Percentiles rank a stretch among this genome's conserved stretches.
These are phyloP conservation scores for Trichechus manatus DNA, from an alignment of 2,113 vertebrate species.

Conservation along the genomic window DNA sequence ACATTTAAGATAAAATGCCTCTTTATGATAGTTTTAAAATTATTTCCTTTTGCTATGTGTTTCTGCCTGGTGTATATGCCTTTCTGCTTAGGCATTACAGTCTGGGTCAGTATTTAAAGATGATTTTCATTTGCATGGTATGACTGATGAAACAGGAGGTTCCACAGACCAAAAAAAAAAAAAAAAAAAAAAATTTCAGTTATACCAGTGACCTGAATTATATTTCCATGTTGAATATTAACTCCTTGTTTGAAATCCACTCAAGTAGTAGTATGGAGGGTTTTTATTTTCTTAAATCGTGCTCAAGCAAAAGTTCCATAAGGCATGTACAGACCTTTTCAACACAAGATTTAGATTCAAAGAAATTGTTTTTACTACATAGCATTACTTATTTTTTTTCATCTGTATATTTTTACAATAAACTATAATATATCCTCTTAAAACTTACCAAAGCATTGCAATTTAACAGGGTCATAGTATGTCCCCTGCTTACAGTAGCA, in stretches of 20 bases:
- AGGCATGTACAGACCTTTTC: slow-evolving; percentile 56
- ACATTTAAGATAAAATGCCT: slow-evolving; percentile 82
- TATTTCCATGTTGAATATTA: slow-evolving; percentile 80
- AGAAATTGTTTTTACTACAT: background rate
- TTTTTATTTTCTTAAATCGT: slow-evolving; percentile 57
- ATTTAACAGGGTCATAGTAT: slow-evolving; percentile 94
- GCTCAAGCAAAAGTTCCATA: slow-evolving; percentile 57
- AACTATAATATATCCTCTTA: slow-evolving; percentile 41
- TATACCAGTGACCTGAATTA: slow-evolving; percentile 70
- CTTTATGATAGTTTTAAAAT: slow-evolving; percentile 76
- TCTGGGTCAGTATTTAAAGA: slow-evolving; percentile 71
- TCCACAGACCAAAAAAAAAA: slow-evolving; percentile 67
- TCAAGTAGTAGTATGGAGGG: background rate
- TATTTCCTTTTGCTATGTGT: slow-evolving; percentile 83
- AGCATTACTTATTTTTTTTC: slow-evolving; percentile 66
- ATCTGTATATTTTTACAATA: slow-evolving; percentile 73
- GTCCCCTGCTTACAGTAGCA: slow-evolving; percentile 98
- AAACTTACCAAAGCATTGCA: slow-evolving; percentile 96
- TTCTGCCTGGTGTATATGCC: slow-evolving; percentile 70
- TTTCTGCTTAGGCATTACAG: slow-evolving; percentile 85
- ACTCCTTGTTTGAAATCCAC: slow-evolving; percentile 64
- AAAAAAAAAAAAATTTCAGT: slow-evolving; percentile 62
- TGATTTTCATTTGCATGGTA: slow-evolving; percentile 78
- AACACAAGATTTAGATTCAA: slow-evolving; percentile 6
- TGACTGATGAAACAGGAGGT: slow-evolving; percentile 79